Evolutionary conservation across 2,797 vertebrate species (phyloP), one percentile per base, ranked within the genome.

Genomic region (Sebastes vulpes): DNA sequence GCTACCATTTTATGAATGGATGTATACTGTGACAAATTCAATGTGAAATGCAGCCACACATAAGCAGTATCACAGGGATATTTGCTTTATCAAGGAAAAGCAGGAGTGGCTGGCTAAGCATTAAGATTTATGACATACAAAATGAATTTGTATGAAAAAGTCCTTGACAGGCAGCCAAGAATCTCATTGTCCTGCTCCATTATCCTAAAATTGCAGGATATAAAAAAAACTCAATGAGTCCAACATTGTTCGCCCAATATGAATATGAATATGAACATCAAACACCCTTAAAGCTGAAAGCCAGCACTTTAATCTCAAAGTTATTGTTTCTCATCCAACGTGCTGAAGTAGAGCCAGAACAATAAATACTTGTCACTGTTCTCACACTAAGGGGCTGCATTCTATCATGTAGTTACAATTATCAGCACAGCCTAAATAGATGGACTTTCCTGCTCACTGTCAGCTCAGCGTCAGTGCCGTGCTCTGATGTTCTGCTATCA

Each of bases 401-500:
- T 50, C 11, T 57, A 23, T 63, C 32, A 42, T 28, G 9, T 23
- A 57, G 38, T 35, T 32, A 25, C 16, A 59, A 54, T 63, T 38
- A 69, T 48, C 18, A 58, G 54, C 38, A 6, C 65, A 56, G 73
- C 56, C 5, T 23, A 29, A 65, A 59, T 52, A 78, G 54, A 72
- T 38, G 69, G 70, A 64, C 67, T 72, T 23, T 50, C 20, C 56
- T 60, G 60, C 35, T 70, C 10, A 10, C 35, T 82, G 72, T 77
- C 79, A 68, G 69, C 69, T 79, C 63, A 73, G 56, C 31, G 71
- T 81, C 76, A 59, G 35, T 9, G 65, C 23, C 1, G 48, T 20
- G 50, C 50, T 79, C 58, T 75, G 67, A 75, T 75, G 54, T 73
- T 77, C 50, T 72, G 25, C 54, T 79, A 65, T 84, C 78, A 82